Percentiles rank a stretch among this genome's conserved stretches.
Conservation (phyloP, 2,113 vertebrate genomes). For the Nannospalax galili region DNA sequence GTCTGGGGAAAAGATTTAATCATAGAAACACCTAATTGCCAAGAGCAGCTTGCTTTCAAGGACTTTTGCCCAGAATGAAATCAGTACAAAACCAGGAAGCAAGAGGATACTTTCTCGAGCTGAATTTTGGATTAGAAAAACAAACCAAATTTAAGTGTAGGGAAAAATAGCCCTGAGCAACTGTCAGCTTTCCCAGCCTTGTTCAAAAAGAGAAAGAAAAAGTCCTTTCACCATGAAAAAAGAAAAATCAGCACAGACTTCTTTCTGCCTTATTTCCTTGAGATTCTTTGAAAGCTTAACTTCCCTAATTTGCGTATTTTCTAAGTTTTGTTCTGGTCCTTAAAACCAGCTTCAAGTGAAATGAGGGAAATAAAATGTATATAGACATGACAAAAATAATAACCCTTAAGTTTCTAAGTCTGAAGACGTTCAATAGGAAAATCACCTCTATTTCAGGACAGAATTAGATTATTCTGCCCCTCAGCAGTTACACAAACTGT, state of each 20-base stretch:
- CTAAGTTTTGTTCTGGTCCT: background rate
- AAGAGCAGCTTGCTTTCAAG: slow-evolving; percentile 46
- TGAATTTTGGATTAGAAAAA: slow-evolving; percentile 54
- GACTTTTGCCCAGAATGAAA: slow-evolving; percentile 47
- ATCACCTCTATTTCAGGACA: slow-evolving; percentile 4
- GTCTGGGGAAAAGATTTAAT: slow-evolving; percentile 20
- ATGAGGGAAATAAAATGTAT: slow-evolving; percentile 42
- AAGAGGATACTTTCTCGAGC: slow-evolving; percentile 35
- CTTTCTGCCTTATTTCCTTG: background rate
- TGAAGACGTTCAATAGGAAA: slow-evolving; percentile 22
- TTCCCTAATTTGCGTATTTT: background rate
- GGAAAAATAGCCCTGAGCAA: background rate
- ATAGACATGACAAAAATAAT: slow-evolving; percentile 1
- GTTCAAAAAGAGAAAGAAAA: background rate
- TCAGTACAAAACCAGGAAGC: slow-evolving; percentile 34
- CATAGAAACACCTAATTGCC: slow-evolving; percentile 1
- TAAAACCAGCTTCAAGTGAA: slow-evolving; percentile 49
- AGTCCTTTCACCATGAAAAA: background rate
- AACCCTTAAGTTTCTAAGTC: background rate
- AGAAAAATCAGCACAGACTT: background rate
- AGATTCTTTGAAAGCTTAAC: slow-evolving; percentile 13
- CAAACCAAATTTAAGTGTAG: slow-evolving; percentile 15
- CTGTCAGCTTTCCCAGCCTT: background rate
- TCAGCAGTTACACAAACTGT: background rate
- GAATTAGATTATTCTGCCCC: background rate